Evolutionary conservation across 2,888 invertebrate species (phyloP).

Genomic region (Dicranocentrus wangi): DNA sequence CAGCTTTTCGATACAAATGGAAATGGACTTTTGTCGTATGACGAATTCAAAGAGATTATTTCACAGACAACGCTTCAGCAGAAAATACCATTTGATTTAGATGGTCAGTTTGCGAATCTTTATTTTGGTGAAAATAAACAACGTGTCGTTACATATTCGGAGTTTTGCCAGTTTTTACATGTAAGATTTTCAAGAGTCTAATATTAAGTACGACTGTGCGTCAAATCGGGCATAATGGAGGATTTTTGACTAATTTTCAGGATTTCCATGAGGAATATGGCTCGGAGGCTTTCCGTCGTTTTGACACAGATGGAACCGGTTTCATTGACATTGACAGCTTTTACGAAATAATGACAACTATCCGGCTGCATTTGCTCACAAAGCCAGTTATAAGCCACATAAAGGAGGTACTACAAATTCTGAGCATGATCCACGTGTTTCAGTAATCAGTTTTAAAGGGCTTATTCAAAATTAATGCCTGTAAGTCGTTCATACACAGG

Average conservation of each 20-base stretch:
- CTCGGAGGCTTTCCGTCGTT: conserved; percentile 77
- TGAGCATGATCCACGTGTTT: too few relatives aligned
- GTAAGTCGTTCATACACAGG: neutral
- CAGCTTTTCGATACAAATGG: conserved; percentile 79
- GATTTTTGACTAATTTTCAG: too few relatives aligned
- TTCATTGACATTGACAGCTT: conserved; percentile 78
- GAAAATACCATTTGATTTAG: conserved; percentile 78
- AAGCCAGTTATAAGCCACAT: conserved; percentile 54
- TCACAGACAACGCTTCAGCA: conserved; percentile 77
- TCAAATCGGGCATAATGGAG: too few relatives aligned
- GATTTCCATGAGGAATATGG: conserved; percentile 80
- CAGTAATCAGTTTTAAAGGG: too few relatives aligned
- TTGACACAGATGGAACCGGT: conserved; percentile 77
- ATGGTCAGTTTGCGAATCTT: conserved; percentile 78
- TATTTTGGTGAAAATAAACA: conserved; percentile 78
- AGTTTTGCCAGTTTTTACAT: conserved; percentile 79
- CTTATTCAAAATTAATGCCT: too few relatives aligned
- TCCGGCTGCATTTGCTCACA: conserved; percentile 65
- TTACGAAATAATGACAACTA: conserved; percentile 75
- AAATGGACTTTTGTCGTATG: conserved; percentile 78
- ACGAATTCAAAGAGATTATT: conserved; percentile 77
- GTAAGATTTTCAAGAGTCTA: conserved; percentile 74
- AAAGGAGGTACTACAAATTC: conserved; percentile 61
- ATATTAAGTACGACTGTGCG: neutral
- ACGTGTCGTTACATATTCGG: conserved; percentile 77